Conservation (phyloP, 2,888 invertebrate genomes). For the Lamellibrachia columna region DNA sequence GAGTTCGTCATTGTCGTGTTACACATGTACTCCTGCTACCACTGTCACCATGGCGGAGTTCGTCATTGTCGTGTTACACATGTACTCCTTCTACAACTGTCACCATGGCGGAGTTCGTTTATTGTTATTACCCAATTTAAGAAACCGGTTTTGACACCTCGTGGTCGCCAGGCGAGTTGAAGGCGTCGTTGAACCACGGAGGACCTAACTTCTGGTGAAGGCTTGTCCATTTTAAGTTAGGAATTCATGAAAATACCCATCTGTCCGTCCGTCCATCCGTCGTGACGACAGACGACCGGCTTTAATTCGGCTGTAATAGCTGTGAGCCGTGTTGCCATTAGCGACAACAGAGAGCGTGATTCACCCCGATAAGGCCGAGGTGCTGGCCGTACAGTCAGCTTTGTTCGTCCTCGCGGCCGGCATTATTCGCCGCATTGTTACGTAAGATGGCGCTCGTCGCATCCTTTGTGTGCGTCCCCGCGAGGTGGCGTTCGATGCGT, state of each 20-base stretch:
- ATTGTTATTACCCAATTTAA: too few relatives aligned
- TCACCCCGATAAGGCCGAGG: not conserved
- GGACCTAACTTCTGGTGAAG: too few relatives aligned
- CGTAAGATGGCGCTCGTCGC: conserved; percentile 3
- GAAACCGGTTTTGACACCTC: too few relatives aligned
- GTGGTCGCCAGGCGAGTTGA: too few relatives aligned
- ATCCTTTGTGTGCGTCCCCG: not conserved
- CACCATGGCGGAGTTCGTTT: too few relatives aligned
- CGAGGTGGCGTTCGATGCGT: not conserved
- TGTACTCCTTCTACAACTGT: too few relatives aligned
- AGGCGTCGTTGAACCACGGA: too few relatives aligned
- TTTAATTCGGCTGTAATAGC: not conserved
- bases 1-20: too few relatives aligned
- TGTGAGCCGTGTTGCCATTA: not conserved
- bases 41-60: too few relatives aligned
- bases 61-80: too few relatives aligned
- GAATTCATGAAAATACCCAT: not conserved
- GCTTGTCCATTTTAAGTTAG: too few relatives aligned
- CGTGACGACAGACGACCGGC: not conserved
- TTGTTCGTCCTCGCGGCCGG: not conserved
- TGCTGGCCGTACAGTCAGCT: not conserved
- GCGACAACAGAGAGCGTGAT: not conserved
- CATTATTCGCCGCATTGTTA: conserved; percentile 12
- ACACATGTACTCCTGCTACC: too few relatives aligned
- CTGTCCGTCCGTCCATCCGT: not conserved